These are phyloP conservation scores for Agrilus biguttatus DNA, from an alignment of 2,888 invertebrate species.

Conservation along the genomic window DNA sequence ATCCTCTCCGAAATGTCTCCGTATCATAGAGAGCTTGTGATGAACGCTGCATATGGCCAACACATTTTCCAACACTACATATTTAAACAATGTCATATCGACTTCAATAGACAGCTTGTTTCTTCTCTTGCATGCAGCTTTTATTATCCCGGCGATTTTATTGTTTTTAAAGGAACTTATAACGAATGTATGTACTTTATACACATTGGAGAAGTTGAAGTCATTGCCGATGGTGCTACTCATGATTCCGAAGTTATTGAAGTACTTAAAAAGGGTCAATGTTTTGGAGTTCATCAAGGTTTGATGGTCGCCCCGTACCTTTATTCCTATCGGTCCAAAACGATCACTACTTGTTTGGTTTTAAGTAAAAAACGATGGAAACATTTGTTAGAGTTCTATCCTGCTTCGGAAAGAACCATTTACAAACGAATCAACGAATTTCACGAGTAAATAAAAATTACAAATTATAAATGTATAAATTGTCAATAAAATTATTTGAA, in stretches of 20 bases:
- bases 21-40: constrained; percentile 4
- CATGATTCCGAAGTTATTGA: constrained; percentile 2
- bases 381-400: constrained; percentile 6
- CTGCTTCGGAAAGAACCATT: constrained; percentile 3
- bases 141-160: constrained; percentile 5
- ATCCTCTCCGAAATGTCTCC: constrained; percentile 5
- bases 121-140: constrained; percentile 1
- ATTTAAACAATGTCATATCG: constrained; percentile 6
- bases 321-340: too few species aligned
- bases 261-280: constrained; percentile 2
- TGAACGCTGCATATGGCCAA: constrained; percentile 4
- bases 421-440: not conserved
- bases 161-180: constrained; percentile 7
- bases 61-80: constrained; percentile 4
- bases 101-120: constrained; percentile 6
- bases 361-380: constrained; percentile 5
- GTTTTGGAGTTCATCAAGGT: constrained; percentile 7
- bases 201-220: constrained; percentile 3
- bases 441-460: too few species aligned
- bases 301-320: not conserved
- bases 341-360: not conserved
- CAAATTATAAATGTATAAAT: too few species aligned
- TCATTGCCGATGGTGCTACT: constrained; percentile 4
- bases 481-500: too few species aligned
- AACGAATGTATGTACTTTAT: constrained; percentile 8